phyloP scores from a whole-genome alignment of 2,797 vertebrate genomes.

The Pangasius djambal region DNA sequence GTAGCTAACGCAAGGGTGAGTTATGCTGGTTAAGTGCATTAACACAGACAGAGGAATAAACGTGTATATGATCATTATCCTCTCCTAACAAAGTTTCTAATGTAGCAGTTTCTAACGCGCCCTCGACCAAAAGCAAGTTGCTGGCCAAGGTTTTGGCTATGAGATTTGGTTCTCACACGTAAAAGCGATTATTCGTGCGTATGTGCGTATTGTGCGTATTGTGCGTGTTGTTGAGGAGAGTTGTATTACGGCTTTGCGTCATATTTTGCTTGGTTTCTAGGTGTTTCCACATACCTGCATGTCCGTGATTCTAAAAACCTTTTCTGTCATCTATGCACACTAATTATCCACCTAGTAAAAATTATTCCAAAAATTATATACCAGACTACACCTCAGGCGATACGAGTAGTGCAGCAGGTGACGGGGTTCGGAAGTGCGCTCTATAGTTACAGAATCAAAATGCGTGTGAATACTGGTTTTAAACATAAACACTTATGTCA shows the following conservation, averaged over 20 bases:
- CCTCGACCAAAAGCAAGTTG: not conserved
- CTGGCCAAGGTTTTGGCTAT: not conserved
- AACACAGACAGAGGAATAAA: not conserved
- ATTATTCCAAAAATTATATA: not conserved
- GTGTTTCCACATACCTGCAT: not conserved
- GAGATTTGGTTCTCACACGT: not conserved
- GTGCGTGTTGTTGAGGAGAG: not conserved
- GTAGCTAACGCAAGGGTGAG: not conserved
- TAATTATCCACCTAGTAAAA: not conserved
- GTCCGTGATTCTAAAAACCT: no score
- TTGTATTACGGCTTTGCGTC: not conserved
- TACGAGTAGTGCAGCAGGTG: not conserved
- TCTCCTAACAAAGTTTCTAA: not conserved
- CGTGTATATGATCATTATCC: not conserved
- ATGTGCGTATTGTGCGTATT: not conserved
- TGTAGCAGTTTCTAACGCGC: no score
- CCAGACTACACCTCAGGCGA: not conserved
- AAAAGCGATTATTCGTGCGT: not conserved
- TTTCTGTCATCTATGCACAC: not conserved
- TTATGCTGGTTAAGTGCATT: not conserved
- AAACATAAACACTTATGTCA: not conserved
- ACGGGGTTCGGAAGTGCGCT: not conserved
- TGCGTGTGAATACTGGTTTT: not conserved
- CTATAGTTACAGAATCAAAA: not conserved
- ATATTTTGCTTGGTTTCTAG: not conserved